phyloP scores from a whole-genome alignment of 1,140 invertebrate species.

The Drosophila athabasca region DNA sequence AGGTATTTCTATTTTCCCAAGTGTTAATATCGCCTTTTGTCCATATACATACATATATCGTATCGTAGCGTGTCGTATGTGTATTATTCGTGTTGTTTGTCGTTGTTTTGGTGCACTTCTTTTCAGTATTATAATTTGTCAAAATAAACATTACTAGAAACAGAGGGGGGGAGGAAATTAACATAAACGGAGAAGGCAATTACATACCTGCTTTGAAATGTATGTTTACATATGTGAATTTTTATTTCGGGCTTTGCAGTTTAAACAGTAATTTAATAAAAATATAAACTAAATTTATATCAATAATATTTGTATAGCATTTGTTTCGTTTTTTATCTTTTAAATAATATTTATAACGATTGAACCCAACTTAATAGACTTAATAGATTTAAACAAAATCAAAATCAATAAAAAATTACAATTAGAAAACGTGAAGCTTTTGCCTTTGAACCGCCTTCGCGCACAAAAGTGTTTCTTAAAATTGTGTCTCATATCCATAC shows the following conservation, averaged over 20 bases:
- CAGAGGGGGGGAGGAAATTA: conserved; percentile 9
- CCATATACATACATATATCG: conserved; percentile 25
- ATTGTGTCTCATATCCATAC: conserved; percentile 35
- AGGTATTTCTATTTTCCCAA: conserved; percentile 84
- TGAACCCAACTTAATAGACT: conserved; percentile 74
- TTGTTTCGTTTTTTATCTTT: conserved; percentile 50
- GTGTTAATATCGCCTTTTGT: conserved; percentile 71
- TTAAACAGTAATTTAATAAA: conserved; percentile 80
- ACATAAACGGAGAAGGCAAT: conserved; percentile 1
- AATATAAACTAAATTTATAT: conserved; percentile 70
- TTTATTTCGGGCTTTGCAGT: conserved; percentile 71
- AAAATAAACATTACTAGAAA: conserved; percentile 22
- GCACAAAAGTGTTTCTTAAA: conserved; percentile 29
- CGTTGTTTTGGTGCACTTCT: conserved; percentile 43
- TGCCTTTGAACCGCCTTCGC: conserved; percentile 11
- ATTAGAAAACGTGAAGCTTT: conserved; percentile 61
- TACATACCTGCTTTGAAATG: conserved; percentile 34
- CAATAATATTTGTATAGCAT: conserved; percentile 73
- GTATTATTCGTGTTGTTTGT: conserved; percentile 43
- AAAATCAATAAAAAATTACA: conserved; percentile 74
- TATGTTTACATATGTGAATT: conserved; percentile 66
- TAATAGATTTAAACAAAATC: conserved; percentile 58
- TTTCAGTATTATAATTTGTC: conserved; percentile 51
- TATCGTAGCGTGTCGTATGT: conserved; percentile 16
- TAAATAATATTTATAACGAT: conserved; percentile 75